These are phyloP conservation scores for Potorous gilbertii DNA, from an alignment of 2,797 vertebrate species.

Conservation along the genomic window DNA sequence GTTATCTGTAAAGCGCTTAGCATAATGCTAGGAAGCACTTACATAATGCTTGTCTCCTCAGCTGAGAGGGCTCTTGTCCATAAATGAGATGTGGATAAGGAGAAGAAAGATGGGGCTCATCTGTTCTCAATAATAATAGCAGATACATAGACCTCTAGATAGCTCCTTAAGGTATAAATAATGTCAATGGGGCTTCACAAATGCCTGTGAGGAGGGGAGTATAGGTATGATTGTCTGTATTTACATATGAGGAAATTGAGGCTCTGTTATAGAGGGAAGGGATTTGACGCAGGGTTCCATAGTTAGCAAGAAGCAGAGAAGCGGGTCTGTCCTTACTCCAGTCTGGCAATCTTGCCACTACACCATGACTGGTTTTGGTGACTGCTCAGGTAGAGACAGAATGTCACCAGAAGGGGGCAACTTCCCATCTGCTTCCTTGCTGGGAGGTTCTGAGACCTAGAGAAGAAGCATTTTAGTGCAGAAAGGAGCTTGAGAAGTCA, in stretches of 20 bases:
- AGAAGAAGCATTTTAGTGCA: background rate
- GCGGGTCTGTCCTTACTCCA: background rate
- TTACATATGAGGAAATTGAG: background rate
- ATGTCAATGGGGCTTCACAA: background rate
- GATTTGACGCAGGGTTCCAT: no score
- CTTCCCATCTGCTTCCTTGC: background rate
- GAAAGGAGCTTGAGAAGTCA: background rate
- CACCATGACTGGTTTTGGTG: background rate
- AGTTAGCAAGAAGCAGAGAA: background rate
- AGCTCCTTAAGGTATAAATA: background rate
- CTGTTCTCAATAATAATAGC: background rate
- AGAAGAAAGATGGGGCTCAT: background rate
- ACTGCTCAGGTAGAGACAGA: background rate
- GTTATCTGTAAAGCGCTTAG: background rate
- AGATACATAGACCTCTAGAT: background rate
- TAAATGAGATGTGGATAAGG: background rate
- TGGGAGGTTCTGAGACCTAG: background rate
- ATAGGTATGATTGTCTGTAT: background rate
- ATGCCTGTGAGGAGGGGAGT: background rate
- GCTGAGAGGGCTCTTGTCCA: background rate
- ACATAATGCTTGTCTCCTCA: background rate
- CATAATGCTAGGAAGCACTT: background rate
- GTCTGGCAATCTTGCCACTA: background rate
- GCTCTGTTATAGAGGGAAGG: no score
- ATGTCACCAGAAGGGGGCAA: background rate